phyloP scores from a whole-genome alignment of 2,113 vertebrate genomes.

The Geococcyx californianus region DNA sequence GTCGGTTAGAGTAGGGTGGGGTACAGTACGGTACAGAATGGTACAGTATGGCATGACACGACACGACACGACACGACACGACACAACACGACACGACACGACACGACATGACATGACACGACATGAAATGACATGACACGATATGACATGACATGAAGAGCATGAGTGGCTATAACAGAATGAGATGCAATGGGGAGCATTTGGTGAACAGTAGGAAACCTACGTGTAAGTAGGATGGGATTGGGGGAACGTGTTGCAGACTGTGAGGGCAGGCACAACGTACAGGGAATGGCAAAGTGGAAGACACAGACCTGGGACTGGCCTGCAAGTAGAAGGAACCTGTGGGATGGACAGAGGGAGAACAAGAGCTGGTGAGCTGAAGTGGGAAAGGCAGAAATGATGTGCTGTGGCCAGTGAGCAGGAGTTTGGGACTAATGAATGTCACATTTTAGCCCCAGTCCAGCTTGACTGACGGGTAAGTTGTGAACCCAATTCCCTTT shows the following conservation, averaged over 20 bases:
- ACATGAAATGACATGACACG: too few species aligned
- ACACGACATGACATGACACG: too few species aligned
- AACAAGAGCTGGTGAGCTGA: not conserved
- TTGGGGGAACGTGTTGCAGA: not conserved
- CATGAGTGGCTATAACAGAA: not conserved
- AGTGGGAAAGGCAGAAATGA: not conserved
- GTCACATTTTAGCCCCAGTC: too few species aligned
- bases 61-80: too few species aligned
- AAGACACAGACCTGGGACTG: not conserved
- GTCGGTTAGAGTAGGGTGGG: too few species aligned
- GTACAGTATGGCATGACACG: too few species aligned
- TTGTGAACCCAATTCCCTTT: too few species aligned
- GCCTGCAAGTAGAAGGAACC: not conserved
- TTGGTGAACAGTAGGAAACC: not conserved
- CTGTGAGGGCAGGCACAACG: not conserved
- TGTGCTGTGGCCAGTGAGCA: not conserved
- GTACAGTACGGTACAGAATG: too few species aligned
- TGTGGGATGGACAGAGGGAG: not conserved
- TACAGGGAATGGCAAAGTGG: not conserved
- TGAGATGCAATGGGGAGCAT: not conserved
- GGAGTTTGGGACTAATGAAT: not conserved
- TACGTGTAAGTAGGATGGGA: accelerated
- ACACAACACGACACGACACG: too few species aligned
- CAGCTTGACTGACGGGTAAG: too few species aligned
- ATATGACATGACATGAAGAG: not conserved